Base-by-base conservation (phyloP, 2,888 invertebrate genomes). In the Keiferia lycopersicella region DNA sequence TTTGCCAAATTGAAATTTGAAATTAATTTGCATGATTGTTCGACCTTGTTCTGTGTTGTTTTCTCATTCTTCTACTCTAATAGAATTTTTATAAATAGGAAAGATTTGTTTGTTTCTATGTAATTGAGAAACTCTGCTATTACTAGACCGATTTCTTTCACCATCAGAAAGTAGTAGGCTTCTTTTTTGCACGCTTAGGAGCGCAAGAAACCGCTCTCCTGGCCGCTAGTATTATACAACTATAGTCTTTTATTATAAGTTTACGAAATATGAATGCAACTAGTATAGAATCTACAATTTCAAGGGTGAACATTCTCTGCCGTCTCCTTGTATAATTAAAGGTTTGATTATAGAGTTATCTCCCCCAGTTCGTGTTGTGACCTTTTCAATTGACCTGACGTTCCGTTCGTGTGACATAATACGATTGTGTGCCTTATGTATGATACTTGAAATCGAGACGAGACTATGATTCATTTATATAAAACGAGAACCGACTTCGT, bases 331-430 rank as follows among this genome's bases (percentile, higher is more conserved):
- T 22, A 67, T 72, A 71, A 75, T 73, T 70, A 71, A 66, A 69
- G 71, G 66, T 73, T 72, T 69, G 68, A 69, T 68, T 68, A 61
- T 68, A 67, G 65, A 68, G 75, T 81, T 86, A 84, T 86, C 83
- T 81, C 76, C 76, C 75, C 72, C 73, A 72, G 69, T 69, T 72
- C 70, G 74, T 71, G 69, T 68, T 71, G 71, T 79, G 86, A 84
- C 87, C 86, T 76, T n/a, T 71, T 69, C 74, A 84, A 86, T 88
- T 88, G 86, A 88, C 88, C 86, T 72, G 72, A 72, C 76, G 69
- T 77, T 72, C 74, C 77, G 71, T 70, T 71, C 72, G 72, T 72
- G 72, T 82, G 82, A 82, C 82, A 82, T 80, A 82, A 82, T 80
- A 74, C 73, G 72, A 70, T 74, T 70, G 75, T 74, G 66, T 71